Evolutionary conservation across 2,888 invertebrate genomes (phyloP).

Genomic region (Xiphydria camelus): DNA sequence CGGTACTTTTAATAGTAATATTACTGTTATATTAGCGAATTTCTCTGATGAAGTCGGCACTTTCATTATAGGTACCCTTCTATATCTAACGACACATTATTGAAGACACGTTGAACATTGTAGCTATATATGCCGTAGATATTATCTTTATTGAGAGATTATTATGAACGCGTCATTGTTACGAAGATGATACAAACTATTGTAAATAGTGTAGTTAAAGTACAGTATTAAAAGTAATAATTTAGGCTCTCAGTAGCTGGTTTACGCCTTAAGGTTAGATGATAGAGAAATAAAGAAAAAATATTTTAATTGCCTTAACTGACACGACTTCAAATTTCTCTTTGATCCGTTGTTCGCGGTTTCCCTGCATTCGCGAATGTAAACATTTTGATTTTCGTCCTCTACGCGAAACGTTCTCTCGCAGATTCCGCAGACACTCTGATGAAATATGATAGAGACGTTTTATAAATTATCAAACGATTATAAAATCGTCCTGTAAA

Average conservation of each 20-base stretch:
- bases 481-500: too few relatives aligned
- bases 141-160: conserved; percentile 45
- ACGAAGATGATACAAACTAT: conserved; percentile 36
- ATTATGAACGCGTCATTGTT: conserved; percentile 43
- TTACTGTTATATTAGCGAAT: neutral
- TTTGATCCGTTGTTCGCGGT: too few relatives aligned
- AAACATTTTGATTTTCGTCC: neutral
- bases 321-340: too few relatives aligned
- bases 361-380: too few relatives aligned
- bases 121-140: conserved; percentile 34
- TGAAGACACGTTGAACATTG: conserved; percentile 26
- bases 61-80: conserved; percentile 18
- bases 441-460: too few relatives aligned
- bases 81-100: conserved; percentile 19
- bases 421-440: too few relatives aligned
- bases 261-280: conserved; percentile 45
- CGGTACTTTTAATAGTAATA: conserved; percentile 16
- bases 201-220: conserved; percentile 54
- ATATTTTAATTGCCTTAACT: conserved; percentile 47
- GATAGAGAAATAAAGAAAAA: conserved; percentile 43
- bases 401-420: too few relatives aligned
- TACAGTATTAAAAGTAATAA: conserved; percentile 56
- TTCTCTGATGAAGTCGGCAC: conserved; percentile 7
- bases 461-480: too few relatives aligned
- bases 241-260: conserved; percentile 43